Evolutionary conservation across 2,797 vertebrate species (phyloP), one percentile per base, ranked within the genome.

Genomic region (Danio kyathit): DNA sequence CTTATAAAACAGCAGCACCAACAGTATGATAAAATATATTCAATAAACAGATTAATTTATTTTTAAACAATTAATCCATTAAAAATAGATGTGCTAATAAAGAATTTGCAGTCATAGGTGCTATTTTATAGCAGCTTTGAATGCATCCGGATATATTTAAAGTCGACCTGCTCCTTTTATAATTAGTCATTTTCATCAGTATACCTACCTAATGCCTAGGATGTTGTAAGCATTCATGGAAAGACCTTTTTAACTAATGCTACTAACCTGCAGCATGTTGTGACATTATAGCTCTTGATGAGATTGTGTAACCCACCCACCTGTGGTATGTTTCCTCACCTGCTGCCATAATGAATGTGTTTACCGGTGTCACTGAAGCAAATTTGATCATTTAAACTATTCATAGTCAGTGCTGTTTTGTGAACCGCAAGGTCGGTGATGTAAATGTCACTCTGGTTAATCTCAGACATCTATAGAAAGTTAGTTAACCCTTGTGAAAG

Each of bases 281-380:
- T 49, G 5, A 9, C 12, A 69, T 78, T 9, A 49, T 29, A 56
- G 40, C 63, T 52, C n/a, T 43, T 51, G 48, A 14, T 57, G 51
- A 66, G 40, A 77, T 67, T 46, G 48, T 76, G 51, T n/a, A 66
- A 46, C 63, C 56, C 72, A 52, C 48, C 60, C 74, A 65, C 74
- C 59, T 41, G 16, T 52, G 7, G 11, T 43, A 13, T 38, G 6
- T 64, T 65, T 76, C 60, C 74, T 76, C 48, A 64, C 60, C 60
- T 76, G 46, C 11, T 75, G 59, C 40, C 59, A 41, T 40, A 52
- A 64, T 17, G 16, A 64, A 60, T 74, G 56, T 38, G 38, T 65
- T 76, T 76, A 40, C 49, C 17, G 41, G 41, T 65, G 60, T 76
- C 64, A 67, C 19, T 57, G 10, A 57, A 46, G 41, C 17, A 74